Percentiles rank a stretch among this genome's conserved stretches.
phyloP scores from a whole-genome alignment of 2,888 invertebrate genomes.

The Seladonia tumulorum region DNA sequence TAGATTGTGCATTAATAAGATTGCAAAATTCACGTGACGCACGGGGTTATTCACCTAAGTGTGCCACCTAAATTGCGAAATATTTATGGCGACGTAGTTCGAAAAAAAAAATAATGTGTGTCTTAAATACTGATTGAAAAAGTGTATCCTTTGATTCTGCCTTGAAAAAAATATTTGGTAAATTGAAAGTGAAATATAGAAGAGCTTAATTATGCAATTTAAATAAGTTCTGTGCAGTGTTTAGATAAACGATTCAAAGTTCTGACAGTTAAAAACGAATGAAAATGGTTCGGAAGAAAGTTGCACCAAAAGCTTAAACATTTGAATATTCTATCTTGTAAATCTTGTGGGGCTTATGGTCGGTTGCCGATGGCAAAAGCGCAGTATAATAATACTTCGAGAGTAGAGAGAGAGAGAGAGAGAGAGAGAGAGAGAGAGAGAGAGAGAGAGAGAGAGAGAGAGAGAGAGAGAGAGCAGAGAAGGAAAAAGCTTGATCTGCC shows the following conservation, averaged over 20 bases:
- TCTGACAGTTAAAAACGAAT: not conserved
- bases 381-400: not conserved
- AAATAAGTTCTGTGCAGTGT: not conserved
- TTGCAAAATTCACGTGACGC: not conserved
- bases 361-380: not conserved
- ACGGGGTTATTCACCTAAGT: not conserved
- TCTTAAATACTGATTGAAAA: too few relatives aligned
- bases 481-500: slow-evolving; percentile 26
- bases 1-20: too few relatives aligned
- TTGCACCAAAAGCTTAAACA: not conserved
- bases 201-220: not conserved
- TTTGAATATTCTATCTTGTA: not conserved
- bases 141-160: not conserved
- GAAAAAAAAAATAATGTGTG: too few relatives aligned
- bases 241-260: not conserved
- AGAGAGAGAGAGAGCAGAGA: not conserved
- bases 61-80: not conserved
- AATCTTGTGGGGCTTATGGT: not conserved
- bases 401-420: not conserved
- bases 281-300: not conserved
- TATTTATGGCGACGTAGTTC: not conserved
- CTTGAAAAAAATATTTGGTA: not conserved
- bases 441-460: not conserved
- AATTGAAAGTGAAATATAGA: not conserved
- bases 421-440: not conserved